phyloP scores from a whole-genome alignment of 2,888 invertebrate species.

The Empis livida region DNA sequence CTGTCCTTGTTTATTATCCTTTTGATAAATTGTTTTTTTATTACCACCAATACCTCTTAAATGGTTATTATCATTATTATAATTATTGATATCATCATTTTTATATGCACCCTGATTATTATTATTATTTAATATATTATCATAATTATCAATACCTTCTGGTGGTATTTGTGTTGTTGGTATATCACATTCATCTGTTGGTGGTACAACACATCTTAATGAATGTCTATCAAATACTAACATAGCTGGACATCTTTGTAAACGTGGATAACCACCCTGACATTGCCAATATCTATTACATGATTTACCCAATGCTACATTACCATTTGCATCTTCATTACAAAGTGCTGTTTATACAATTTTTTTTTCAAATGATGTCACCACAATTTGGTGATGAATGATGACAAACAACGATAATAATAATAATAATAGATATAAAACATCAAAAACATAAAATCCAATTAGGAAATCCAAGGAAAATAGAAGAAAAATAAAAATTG shows the following conservation, averaged over 20 bases:
- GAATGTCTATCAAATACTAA: constrained; percentile 75
- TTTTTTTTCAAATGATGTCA: too few species aligned
- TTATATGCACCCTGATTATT: not conserved
- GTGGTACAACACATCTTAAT: constrained; percentile 73
- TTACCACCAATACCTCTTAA: constrained; percentile 12
- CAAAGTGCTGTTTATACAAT: constrained; percentile 54
- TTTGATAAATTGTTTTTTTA: constrained; percentile 9
- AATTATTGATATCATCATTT: not conserved
- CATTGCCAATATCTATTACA: constrained; percentile 93
- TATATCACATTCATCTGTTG: constrained; percentile 78
- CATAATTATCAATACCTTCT: constrained; percentile 37
- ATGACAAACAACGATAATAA: too few species aligned
- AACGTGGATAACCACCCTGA: constrained; percentile 82
- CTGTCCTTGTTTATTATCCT: constrained; percentile 23
- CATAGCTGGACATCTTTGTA: constrained; percentile 84
- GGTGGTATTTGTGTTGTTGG: constrained; percentile 59
- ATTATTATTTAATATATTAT: constrained; percentile 1
- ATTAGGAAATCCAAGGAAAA: constrained; percentile 6
- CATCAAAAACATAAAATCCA: constrained; percentile 1
- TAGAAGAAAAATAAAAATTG: constrained; percentile 4
- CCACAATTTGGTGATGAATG: too few species aligned
- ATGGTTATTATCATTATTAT: constrained; percentile 15
- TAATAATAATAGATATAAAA: not conserved
- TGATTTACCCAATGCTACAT: constrained; percentile 81
- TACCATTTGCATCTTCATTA: constrained; percentile 82